Conservation (phyloP, 2,888 invertebrate genomes). For the Steinernema scapterisci region DNA sequence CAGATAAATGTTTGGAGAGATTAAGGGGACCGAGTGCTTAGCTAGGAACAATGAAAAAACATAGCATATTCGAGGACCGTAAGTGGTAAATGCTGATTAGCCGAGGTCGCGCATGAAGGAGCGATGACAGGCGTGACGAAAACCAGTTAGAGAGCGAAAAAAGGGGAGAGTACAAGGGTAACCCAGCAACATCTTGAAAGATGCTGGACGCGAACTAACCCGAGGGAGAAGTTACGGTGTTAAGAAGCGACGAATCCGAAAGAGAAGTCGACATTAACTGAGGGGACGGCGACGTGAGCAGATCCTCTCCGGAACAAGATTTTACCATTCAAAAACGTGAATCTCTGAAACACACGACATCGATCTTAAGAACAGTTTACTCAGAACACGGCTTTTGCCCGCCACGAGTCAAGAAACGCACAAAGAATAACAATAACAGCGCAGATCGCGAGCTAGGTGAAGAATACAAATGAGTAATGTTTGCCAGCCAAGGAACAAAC, state of each 20-base stretch:
- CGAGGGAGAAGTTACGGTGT: slow-evolving; percentile 28
- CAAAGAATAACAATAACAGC: background rate
- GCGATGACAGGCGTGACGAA: slow-evolving; percentile 13
- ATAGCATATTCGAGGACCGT: background rate
- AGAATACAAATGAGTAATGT: background rate
- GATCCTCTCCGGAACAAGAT: slow-evolving; percentile 5
- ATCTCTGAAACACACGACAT: background rate
- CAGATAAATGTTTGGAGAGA: background rate
- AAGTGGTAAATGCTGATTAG: slow-evolving; percentile 21
- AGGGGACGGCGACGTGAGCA: background rate
- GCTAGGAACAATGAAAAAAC: background rate
- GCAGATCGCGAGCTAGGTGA: background rate
- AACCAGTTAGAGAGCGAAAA: slow-evolving; percentile 7
- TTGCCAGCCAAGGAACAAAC: background rate
- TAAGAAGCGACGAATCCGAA: slow-evolving; percentile 29
- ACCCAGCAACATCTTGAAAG: background rate
- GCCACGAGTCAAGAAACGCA: background rate
- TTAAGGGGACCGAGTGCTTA: background rate
- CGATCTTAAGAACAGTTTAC: too few relatives aligned
- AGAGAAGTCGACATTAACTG: slow-evolving; percentile 30
- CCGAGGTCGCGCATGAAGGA: slow-evolving; percentile 1
- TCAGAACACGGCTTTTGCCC: too few relatives aligned
- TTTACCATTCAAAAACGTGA: slow-evolving; percentile 28
- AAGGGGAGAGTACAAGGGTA: background rate
- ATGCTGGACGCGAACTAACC: background rate